Conservation (phyloP, 2,113 vertebrate genomes). For the Vombatus ursinus region DNA sequence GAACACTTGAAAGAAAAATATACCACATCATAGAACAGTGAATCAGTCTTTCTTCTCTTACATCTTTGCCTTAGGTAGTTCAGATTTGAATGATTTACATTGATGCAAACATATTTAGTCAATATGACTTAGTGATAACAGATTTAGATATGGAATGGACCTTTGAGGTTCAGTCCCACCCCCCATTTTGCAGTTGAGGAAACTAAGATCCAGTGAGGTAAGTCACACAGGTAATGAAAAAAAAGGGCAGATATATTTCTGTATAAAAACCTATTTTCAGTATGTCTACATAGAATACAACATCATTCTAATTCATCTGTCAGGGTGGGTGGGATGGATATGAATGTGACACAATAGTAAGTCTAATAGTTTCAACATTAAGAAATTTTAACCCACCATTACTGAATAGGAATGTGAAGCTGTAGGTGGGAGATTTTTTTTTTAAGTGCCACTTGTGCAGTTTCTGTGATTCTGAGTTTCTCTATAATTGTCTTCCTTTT, state of each 20-base stretch:
- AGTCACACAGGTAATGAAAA: background rate
- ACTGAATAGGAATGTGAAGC: constrained; percentile 4
- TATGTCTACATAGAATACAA: background rate
- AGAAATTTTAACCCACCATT: background rate
- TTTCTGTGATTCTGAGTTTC: background rate
- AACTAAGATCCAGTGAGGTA: background rate
- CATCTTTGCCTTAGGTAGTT: background rate
- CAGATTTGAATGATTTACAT: constrained; percentile 22
- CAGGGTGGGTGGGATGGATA: background rate
- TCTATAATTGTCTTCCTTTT: constrained; percentile 35
- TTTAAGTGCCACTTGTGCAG: background rate
- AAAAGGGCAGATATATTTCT: constrained; percentile 35
- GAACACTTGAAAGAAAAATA: background rate
- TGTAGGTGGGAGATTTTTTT: background rate
- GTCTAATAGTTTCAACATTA: constrained; percentile 25
- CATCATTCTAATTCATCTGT: background rate
- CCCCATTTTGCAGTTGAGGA: background rate
- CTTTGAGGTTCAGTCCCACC: background rate
- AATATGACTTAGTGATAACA: background rate
- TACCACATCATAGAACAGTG: background rate
- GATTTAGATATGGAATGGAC: background rate
- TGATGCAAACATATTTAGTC: constrained; percentile 23
- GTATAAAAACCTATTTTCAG: constrained; percentile 27
- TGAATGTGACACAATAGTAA: background rate
- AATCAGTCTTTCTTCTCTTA: background rate